Evolutionary conservation across 2,888 invertebrate species (phyloP), one percentile per base, ranked within the genome.

Genomic region (Heliconius erato): DNA sequence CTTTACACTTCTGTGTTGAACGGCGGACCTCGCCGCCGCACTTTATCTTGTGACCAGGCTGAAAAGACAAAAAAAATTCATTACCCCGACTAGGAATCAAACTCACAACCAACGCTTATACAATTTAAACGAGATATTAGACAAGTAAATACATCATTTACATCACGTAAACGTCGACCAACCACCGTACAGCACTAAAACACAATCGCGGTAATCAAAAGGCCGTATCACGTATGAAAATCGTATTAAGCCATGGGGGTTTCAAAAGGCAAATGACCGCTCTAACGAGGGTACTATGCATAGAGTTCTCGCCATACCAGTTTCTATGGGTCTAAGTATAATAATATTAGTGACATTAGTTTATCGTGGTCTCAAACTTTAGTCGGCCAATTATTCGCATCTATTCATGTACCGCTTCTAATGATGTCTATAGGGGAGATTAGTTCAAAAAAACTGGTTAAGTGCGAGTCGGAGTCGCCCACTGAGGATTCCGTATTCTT

Each of bases 251-350:
- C 84, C 28, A 80, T 79, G 35, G 77, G 74, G 82, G 74, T 79
- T 84, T 84, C 80, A 84, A 84, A 84, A 82, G 82, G 82, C 82
- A 84, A 84, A 84, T 84, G 84, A 84, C 84, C 82, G 28, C 74
- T 79, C 69, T 84, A 84, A 84, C 80, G 84, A 84, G 84, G 82
- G 59, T 54, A 82, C 84, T 82, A 69, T 84, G 80, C 77, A 65
- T 35, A 63, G 77, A 83, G 82, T 80, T 79, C 80, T 82, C 69
- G 79, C 79, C 80, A 40, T 80, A 80, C 80, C 74, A 82, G 82
- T 79, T 82, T 76, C 67, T 82, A 69, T 82, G 74, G 79, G 23
- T 68, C 28, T 72, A n/a, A 63, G 68, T 79, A 68, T 74, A 78
- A 80, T 80, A 72, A 80, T 80, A 80, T 80, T 74, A 74, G n/a